These are phyloP conservation scores for Frankliniella fusca DNA, from an alignment of 2,888 invertebrate genomes.

Conservation along the genomic window DNA sequence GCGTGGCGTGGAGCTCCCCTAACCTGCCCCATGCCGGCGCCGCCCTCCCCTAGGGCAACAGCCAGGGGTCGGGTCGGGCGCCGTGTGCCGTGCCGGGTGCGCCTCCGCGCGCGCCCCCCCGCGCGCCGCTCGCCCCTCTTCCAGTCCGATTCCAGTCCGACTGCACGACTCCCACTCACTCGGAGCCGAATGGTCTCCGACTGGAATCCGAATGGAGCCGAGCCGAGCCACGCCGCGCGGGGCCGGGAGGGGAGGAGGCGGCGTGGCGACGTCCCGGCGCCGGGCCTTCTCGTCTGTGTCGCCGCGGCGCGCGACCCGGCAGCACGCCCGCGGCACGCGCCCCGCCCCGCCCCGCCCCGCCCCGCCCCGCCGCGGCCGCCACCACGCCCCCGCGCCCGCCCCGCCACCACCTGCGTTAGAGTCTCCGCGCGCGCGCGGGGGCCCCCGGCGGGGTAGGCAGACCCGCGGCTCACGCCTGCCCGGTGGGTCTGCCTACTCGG, in stretches of 20 bases:
- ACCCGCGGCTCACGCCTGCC: not conserved
- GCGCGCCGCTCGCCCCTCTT: not conserved
- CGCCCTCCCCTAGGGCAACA: slow-evolving; percentile 30
- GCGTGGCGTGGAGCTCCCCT: slow-evolving; percentile 35
- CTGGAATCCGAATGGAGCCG: not conserved
- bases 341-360: not conserved
- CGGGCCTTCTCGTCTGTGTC: not conserved
- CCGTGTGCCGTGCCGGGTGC: slow-evolving; percentile 36
- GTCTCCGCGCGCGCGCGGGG: slow-evolving; percentile 34
- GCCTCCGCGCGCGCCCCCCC: not conserved
- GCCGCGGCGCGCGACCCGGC: not conserved
- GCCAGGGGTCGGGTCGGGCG: not conserved
- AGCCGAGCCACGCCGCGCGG: not conserved
- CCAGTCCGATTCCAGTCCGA: no score
- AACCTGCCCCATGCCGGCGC: slow-evolving; percentile 39
- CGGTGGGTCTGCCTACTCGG: not conserved
- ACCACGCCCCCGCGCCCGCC: slow-evolving; percentile 39
- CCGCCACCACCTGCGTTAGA: slow-evolving; percentile 36
- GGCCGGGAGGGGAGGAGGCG: not conserved
- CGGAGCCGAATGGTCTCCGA: not conserved
- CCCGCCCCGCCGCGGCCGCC: not conserved
- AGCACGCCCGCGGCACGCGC: not conserved
- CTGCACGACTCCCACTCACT: not conserved
- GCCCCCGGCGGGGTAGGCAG: not conserved
- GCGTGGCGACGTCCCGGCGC: not conserved